phyloP scores from a whole-genome alignment of 2,113 vertebrate species.

The Passer domesticus region DNA sequence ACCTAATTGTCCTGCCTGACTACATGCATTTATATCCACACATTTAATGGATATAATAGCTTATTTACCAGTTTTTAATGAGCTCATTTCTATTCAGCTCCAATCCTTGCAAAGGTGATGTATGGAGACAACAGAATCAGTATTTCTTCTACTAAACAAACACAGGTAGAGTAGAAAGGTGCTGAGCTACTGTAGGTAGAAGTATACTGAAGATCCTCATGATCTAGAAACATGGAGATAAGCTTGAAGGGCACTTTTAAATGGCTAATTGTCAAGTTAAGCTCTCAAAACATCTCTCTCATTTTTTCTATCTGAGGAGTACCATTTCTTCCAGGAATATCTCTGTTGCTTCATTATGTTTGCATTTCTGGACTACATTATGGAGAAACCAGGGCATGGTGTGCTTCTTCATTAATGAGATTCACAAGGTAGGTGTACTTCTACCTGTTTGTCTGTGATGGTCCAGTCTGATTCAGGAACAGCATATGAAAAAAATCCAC shows the following conservation, averaged over 20 bases:
- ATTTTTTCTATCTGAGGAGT: background rate
- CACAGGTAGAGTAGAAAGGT: background rate
- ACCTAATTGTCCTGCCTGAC: background rate
- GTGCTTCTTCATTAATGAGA: background rate
- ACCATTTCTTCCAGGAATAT: background rate
- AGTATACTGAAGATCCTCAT: background rate
- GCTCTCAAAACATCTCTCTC: background rate
- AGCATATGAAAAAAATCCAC: background rate
- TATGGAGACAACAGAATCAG: background rate
- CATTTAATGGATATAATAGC: background rate
- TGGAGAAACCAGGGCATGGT: background rate
- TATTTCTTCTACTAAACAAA: background rate
- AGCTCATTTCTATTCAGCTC: background rate
- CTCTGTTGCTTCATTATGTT: background rate
- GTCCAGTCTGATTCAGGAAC: background rate
- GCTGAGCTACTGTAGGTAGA: background rate
- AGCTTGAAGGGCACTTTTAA: background rate
- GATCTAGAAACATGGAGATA: background rate
- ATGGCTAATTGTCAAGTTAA: background rate
- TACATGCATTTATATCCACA: background rate
- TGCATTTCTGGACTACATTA: background rate
- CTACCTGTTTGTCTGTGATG: background rate
- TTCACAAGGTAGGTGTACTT: background rate
- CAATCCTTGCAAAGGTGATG: background rate
- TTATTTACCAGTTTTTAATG: constrained; percentile 20